phyloP scores from a whole-genome alignment of 2,797 vertebrate genomes.

The Karalla daura region DNA sequence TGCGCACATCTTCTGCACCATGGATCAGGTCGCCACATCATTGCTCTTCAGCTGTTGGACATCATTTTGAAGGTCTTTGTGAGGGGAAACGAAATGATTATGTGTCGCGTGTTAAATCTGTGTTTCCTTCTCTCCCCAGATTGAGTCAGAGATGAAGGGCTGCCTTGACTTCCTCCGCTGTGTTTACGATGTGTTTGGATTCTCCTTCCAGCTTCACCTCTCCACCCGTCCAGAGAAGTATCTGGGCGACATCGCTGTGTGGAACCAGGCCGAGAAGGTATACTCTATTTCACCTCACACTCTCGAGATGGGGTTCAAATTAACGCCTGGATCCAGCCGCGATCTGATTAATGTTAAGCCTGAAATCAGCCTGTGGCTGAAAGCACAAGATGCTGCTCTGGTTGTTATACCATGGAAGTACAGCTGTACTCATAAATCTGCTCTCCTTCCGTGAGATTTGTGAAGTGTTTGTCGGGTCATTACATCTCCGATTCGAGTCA shows the following conservation, averaged over 20 bases:
- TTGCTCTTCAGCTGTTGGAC: neutral
- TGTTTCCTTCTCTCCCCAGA: constrained; percentile 75
- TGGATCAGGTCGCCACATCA: constrained; percentile 88
- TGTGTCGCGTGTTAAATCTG: neutral
- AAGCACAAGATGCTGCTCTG: too few species aligned
- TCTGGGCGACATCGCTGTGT: constrained; percentile 88
- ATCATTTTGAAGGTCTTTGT: neutral
- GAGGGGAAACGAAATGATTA: constrained; percentile 6
- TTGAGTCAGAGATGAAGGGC: constrained; percentile 92
- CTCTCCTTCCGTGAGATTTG: too few species aligned
- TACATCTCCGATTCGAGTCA: too few species aligned
- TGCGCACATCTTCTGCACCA: constrained; percentile 96
- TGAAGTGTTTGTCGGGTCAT: too few species aligned
- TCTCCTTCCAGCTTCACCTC: constrained; percentile 93
- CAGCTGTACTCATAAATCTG: too few species aligned
- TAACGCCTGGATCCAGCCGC: accelerated
- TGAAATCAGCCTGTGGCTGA: too few species aligned
- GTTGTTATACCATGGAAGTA: too few species aligned
- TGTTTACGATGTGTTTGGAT: constrained; percentile 92
- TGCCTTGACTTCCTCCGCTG: constrained; percentile 93
- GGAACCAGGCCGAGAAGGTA: constrained; percentile 95
- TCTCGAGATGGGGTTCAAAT: neutral
- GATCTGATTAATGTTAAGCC: neutral
- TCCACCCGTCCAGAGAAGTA: constrained; percentile 94
- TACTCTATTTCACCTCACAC: constrained; percentile 10